phyloP scores from a whole-genome alignment of 2,888 invertebrate species.

The Synanthedon vespiformis region DNA sequence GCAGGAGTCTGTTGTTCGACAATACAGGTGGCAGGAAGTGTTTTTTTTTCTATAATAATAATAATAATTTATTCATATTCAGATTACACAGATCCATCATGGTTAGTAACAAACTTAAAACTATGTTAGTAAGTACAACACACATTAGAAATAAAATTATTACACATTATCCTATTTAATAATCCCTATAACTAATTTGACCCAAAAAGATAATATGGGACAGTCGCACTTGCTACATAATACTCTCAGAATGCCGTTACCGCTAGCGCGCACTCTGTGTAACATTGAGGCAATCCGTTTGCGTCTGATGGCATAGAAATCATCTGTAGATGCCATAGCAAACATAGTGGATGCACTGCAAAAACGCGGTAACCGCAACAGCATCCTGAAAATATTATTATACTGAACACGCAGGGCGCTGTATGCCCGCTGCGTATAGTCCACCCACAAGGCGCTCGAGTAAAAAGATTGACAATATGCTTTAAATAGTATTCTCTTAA shows the following conservation, averaged over 20 bases:
- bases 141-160: too few species aligned
- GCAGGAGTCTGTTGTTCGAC: too few species aligned
- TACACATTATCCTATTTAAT: too few species aligned
- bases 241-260: not conserved
- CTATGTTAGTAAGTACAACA: too few species aligned
- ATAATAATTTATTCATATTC: too few species aligned
- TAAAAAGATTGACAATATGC: not conserved
- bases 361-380: not conserved
- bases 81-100: too few species aligned
- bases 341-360: not conserved
- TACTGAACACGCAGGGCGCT: not conserved
- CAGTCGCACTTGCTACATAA: too few species aligned
- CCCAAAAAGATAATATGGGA: too few species aligned
- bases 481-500: not conserved
- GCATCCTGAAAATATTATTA: not conserved
- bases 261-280: not conserved
- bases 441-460: not conserved
- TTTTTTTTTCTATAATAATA: too few species aligned
- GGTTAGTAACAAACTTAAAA: too few species aligned
- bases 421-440: not conserved
- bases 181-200: too few species aligned
- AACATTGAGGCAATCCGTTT: not conserved
- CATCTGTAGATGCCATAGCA: not conserved
- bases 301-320: not conserved
- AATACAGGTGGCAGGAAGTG: too few species aligned